Evolutionary conservation across 1,140 invertebrate species (phyloP).

Genomic region (Caerostris extrusa): DNA sequence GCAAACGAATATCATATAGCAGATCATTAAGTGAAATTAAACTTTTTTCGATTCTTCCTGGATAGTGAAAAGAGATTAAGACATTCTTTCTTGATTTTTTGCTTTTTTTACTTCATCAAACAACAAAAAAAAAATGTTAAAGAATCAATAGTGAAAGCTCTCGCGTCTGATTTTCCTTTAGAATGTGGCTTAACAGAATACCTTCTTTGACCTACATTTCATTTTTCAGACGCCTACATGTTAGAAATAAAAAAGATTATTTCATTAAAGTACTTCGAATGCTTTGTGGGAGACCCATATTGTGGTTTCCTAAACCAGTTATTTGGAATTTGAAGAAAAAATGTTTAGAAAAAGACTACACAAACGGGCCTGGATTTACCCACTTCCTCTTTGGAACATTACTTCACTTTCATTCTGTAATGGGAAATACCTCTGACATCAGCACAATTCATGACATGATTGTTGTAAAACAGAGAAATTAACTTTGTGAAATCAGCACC

Average conservation of each 20-base stretch:
- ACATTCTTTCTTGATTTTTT: neutral
- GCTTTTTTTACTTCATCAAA: neutral
- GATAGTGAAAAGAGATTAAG: neutral
- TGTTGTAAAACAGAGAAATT: too few species aligned
- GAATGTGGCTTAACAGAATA: slow-evolving; percentile 26
- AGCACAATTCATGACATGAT: too few species aligned
- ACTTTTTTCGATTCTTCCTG: neutral
- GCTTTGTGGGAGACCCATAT: neutral
- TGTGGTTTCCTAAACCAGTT: slow-evolving; percentile 13
- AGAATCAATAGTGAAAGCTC: slow-evolving; percentile 16
- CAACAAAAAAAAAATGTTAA: neutral
- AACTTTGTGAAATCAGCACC: too few species aligned
- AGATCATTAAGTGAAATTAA: neutral
- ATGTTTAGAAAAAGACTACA: neutral
- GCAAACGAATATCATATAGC: neutral
- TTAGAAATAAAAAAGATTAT: neutral
- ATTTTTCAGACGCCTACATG: slow-evolving; percentile 26
- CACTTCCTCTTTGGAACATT: neutral
- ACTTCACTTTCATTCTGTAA: neutral
- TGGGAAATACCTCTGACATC: neutral
- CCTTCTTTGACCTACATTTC: slow-evolving; percentile 6
- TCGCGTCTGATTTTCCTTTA: neutral
- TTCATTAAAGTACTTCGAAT: slow-evolving; percentile 2
- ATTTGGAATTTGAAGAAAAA: slow-evolving; percentile 1
- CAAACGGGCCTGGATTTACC: neutral